Conservation (phyloP, 1,140 invertebrate species). For the Bombus ignitus region DNA sequence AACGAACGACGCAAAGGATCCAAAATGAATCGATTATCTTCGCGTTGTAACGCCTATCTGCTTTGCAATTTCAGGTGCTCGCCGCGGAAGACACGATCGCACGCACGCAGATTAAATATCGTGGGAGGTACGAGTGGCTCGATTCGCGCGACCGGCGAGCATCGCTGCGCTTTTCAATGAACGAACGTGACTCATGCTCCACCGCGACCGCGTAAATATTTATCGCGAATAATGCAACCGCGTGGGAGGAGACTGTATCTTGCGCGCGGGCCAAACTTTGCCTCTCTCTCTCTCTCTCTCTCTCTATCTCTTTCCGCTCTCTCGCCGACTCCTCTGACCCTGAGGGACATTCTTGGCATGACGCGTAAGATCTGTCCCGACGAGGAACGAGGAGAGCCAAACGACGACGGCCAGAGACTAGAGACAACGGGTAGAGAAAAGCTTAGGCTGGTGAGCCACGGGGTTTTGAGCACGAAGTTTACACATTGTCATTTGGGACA, state of each 20-base stretch:
- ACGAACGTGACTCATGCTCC: conserved; percentile 1
- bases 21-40: background rate
- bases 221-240: conserved; percentile 63
- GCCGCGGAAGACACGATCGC: background rate
- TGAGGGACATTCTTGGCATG: conserved; percentile 70
- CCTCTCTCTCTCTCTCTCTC: background rate
- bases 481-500: conserved; percentile 74
- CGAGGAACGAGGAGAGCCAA: conserved; percentile 34
- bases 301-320: background rate
- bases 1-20: background rate
- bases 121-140: background rate
- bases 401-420: conserved; percentile 42
- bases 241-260: conserved; percentile 16
- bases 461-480: conserved; percentile 72
- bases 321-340: conserved; percentile 57
- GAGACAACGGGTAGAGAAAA: conserved; percentile 43
- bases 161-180: conserved; percentile 49
- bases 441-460: conserved; percentile 61
- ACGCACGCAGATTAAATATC: conserved; percentile 3
- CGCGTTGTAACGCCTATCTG: background rate
- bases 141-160: conserved; percentile 4
- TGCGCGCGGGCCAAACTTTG: background rate
- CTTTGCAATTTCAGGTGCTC: background rate
- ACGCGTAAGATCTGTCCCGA: conserved; percentile 48
- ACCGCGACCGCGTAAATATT: conserved; percentile 63